Base-by-base conservation (phyloP, 2,113 vertebrate species). In the Laticauda colubrina region DNA sequence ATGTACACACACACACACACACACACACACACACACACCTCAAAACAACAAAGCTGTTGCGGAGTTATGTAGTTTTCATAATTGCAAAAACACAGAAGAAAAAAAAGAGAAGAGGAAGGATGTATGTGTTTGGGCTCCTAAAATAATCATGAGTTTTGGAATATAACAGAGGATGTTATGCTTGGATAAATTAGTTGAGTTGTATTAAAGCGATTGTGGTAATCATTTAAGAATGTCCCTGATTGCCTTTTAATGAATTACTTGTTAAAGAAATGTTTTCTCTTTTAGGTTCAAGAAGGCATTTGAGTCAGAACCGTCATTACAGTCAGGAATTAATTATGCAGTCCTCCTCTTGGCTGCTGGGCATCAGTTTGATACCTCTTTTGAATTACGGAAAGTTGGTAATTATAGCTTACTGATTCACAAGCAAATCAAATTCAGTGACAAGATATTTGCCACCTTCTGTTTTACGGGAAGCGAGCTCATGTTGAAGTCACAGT, bases 301-400 rank as follows among this genome's bases (percentile, higher is more conserved):
- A 0, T 99, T 99, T 97, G 99, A 99, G 96, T 99, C 99, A 0
- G 99, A 99, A 98, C 99, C 99, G 96, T 99, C 99, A 0, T 97
- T 99, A 93, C 99, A 99, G 96, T 99, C 99, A n/a, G 99, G 99
- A 90, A 99, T 99, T 97, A 99, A 99, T 98, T 99, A 99, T 61
- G 99, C 99, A 0, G 98, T 99, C 57, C 98, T 99, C 0, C 98
- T 99, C 59, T 97, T 99, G 97, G 99, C 99, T 51, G 98, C 99
- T 55, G 99, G 99, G 92, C 98, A 99, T 95, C 98, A 98, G 97
- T 99, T 99, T 95, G 99, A 99, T 96, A 97, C 98, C n/a, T 99
- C 99, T 5, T 99, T 99, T 94, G 99, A 99, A 96, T 99, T 99
- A 59, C 99, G 99, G 91, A 99, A 99, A 99, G 98, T 99, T 95